Percentiles rank a stretch among this genome's conserved stretches.
phyloP scores from a whole-genome alignment of 2,797 vertebrate genomes.

The Dendrocincla fuliginosa region DNA sequence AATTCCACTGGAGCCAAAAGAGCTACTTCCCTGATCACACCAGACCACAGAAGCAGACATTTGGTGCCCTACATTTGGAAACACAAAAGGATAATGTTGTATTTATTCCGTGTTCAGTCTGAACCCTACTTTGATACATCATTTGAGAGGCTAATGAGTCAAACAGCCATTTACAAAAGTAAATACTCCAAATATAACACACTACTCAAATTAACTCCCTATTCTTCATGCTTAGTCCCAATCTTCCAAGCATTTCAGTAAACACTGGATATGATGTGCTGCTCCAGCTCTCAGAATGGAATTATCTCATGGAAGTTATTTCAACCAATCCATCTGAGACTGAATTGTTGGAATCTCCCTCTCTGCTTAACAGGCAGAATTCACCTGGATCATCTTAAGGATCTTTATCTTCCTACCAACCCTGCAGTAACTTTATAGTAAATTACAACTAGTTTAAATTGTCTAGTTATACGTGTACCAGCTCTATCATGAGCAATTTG shows the following conservation, averaged over 20 bases:
- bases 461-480: neutral
- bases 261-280: neutral
- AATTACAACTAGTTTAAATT: neutral
- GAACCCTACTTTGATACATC: neutral
- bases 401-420: neutral
- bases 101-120: neutral
- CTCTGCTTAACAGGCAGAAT: neutral
- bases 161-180: neutral
- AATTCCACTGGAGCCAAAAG: conserved; percentile 40
- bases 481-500: neutral
- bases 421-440: neutral
- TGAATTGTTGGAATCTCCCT: neutral
- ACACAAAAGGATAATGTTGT: conserved; percentile 12
- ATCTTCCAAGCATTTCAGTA: neutral
- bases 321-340: neutral
- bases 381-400: neutral
- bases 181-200: neutral
- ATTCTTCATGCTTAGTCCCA: neutral
- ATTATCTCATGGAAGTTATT: neutral
- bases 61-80: conserved; percentile 63
- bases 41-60: conserved; percentile 12
- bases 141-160: neutral
- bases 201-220: neutral
- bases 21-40: neutral
- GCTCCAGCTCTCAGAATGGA: neutral